These are phyloP conservation scores for Horisme vitalbata DNA, from an alignment of 2,888 invertebrate genomes.

Conservation along the genomic window DNA sequence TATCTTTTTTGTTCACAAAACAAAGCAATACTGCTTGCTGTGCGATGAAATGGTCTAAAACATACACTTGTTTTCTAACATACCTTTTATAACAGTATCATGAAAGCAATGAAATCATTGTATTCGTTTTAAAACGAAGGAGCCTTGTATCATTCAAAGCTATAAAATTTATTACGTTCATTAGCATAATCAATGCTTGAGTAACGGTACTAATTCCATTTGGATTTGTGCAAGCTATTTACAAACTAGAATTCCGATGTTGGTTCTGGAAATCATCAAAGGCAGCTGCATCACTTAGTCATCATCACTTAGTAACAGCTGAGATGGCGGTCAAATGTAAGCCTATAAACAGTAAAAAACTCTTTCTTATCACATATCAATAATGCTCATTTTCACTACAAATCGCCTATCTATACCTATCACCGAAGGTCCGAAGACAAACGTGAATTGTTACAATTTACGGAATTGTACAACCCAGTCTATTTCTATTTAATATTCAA, in stretches of 20 bases:
- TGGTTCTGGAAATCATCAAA: conserved; percentile 5
- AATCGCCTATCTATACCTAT: too few relatives aligned
- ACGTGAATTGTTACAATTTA: too few relatives aligned
- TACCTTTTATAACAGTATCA: too few relatives aligned
- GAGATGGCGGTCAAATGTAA: background rate
- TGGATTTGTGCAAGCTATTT: conserved; percentile 11
- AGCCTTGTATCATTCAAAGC: background rate
- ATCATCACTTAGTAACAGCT: background rate
- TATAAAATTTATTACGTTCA: conserved; percentile 15
- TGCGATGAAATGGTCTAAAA: background rate
- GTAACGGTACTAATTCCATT: conserved; percentile 15
- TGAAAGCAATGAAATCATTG: background rate
- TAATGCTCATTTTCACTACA: too few relatives aligned
- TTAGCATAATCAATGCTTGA: conserved; percentile 15
- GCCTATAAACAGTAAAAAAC: background rate
- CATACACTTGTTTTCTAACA: too few relatives aligned
- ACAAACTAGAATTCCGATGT: conserved; percentile 5
- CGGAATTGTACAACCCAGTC: too few relatives aligned
- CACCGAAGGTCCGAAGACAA: too few relatives aligned
- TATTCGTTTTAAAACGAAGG: conserved; percentile 5
- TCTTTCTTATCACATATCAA: too few relatives aligned
- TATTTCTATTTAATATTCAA: too few relatives aligned
- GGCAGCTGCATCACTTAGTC: conserved; percentile 9
- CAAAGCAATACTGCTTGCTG: too few relatives aligned
- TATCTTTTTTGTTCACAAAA: background rate